A percentile compares a stretch with the other conserved stretches of the same genome.
phyloP scores from a whole-genome alignment of 2,797 vertebrate genomes.

The Anguilla pacifica region DNA sequence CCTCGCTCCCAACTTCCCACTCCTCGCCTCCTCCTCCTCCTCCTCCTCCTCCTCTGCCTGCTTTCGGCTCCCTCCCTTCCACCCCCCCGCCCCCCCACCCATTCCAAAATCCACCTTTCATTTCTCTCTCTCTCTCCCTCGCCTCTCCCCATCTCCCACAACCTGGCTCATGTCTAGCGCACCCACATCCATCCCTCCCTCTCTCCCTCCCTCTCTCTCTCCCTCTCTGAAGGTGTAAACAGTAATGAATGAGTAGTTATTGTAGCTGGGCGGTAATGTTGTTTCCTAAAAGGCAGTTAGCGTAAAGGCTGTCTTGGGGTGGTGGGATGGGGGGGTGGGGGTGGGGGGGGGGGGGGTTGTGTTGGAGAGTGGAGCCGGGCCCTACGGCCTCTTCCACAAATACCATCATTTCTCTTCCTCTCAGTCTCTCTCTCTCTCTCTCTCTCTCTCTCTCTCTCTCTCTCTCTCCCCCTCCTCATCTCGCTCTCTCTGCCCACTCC shows the following conservation, averaged over 20 bases:
- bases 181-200: constrained; percentile 57
- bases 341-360: constrained; percentile 4
- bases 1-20: constrained; percentile 53
- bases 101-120: constrained; percentile 40
- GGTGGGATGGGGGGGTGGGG: constrained; percentile 4
- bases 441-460: constrained; percentile 51
- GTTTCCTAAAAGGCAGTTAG: constrained; percentile 51
- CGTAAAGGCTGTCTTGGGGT: constrained; percentile 43
- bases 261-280: constrained; percentile 34
- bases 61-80: background rate
- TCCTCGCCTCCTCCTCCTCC: constrained; percentile 29
- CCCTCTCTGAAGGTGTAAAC: constrained; percentile 23
- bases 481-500: constrained; percentile 12
- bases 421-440: constrained; percentile 44
- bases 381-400: constrained; percentile 47
- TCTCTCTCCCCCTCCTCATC: constrained; percentile 53
- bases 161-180: constrained; percentile 50
- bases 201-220: background rate
- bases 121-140: constrained; percentile 19
- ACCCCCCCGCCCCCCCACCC: constrained; percentile 21
- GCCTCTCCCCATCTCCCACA: constrained; percentile 1
- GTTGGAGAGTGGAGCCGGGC: constrained; percentile 31
- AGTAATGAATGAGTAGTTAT: constrained; percentile 39
- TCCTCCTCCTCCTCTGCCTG: constrained; percentile 32
- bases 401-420: constrained; percentile 39